Evolutionary conservation across 1,140 invertebrate species (phyloP).

Genomic region (Teleopsis dalmanni): DNA sequence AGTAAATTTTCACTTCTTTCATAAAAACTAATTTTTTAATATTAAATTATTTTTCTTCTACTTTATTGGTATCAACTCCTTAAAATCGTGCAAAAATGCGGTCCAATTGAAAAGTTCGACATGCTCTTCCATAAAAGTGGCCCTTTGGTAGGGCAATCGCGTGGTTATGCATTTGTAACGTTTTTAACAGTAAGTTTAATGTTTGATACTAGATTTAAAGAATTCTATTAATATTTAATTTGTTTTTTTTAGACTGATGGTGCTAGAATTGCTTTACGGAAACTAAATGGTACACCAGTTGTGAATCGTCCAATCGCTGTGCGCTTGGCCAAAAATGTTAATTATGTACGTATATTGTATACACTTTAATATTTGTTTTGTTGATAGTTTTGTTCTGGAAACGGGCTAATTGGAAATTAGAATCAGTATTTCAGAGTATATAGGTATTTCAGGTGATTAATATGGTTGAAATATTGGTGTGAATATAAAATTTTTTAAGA

Average conservation of each 20-base stretch:
- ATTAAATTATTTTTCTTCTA: constrained; percentile 41
- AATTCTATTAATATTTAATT: background rate
- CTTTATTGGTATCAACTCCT: constrained; percentile 83
- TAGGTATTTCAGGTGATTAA: no score
- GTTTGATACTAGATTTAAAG: background rate
- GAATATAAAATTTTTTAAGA: no score
- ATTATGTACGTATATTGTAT: constrained; percentile 50
- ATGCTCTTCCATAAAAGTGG: constrained; percentile 86
- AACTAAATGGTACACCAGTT: constrained; percentile 66
- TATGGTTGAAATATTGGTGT: no score
- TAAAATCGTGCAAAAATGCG: constrained; percentile 89
- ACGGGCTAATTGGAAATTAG: no score
- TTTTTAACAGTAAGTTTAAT: constrained; percentile 50
- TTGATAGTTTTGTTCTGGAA: no score
- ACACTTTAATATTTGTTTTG: constrained; percentile 1
- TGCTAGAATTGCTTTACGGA: constrained; percentile 52
- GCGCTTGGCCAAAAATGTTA: constrained; percentile 71
- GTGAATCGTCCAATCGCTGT: constrained; percentile 70
- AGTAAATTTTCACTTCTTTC: background rate
- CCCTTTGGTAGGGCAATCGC: constrained; percentile 74
- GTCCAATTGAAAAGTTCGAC: constrained; percentile 87
- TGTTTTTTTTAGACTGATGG: constrained; percentile 19
- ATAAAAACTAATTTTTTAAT: constrained; percentile 31
- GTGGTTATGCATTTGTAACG: constrained; percentile 91
- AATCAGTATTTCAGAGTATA: no score